These are phyloP conservation scores for Lysiphlebus fabarum DNA, from an alignment of 1,140 invertebrate species.

Conservation along the genomic window DNA sequence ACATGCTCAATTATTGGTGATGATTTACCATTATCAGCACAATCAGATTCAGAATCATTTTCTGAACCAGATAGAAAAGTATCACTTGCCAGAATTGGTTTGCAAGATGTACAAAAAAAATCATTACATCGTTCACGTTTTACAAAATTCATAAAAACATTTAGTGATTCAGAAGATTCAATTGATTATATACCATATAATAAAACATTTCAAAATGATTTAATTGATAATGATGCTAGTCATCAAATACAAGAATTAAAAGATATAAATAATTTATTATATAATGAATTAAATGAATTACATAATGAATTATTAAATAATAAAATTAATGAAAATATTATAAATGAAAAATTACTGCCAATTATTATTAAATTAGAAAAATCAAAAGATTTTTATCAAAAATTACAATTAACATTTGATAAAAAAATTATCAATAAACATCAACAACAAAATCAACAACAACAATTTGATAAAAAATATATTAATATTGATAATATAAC, in stretches of 20 bases:
- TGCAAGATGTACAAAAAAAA: conserved; percentile 54
- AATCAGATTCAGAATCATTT: conserved; percentile 78
- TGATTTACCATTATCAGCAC: conserved; percentile 22
- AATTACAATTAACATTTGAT: conserved; percentile 40
- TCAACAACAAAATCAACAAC: conserved; percentile 38
- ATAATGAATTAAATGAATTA: conserved; percentile 39
- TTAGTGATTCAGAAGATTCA: conserved; percentile 50
- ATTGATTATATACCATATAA: conserved; percentile 40
- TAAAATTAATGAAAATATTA: conserved; percentile 30
- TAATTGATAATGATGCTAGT: conserved; percentile 36
- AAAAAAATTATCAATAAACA: conserved; percentile 40
- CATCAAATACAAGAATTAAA: conserved; percentile 42
- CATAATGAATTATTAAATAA: conserved; percentile 31
- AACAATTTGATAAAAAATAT: conserved; percentile 53
- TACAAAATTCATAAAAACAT: conserved; percentile 36
- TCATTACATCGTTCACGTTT: conserved; percentile 30
- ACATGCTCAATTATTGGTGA: conserved; percentile 8
- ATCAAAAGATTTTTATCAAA: conserved; percentile 39
- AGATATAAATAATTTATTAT: conserved; percentile 40
- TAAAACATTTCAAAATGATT: conserved; percentile 39
- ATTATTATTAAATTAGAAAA: conserved; percentile 42
- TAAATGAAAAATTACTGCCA: conserved; percentile 40
- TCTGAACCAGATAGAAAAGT: conserved; percentile 80
- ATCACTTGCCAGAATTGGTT: conserved; percentile 72
- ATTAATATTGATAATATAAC: conserved; percentile 53